Percentiles rank a stretch among this genome's conserved stretches.
Conservation (phyloP, 2,888 invertebrate species). For the Nematopogon swammerdamellus region DNA sequence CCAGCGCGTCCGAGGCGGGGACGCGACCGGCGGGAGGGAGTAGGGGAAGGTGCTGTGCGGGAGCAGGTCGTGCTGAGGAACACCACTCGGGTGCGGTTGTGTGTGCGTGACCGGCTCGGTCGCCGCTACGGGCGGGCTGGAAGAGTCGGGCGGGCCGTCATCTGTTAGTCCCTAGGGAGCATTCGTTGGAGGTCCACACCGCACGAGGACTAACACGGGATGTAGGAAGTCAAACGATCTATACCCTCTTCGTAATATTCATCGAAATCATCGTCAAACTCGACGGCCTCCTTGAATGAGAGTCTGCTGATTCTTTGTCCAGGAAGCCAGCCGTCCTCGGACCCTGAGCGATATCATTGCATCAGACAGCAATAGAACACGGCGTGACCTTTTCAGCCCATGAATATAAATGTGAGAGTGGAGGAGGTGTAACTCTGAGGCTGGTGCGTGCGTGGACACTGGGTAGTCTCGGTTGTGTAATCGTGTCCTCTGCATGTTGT, state of each 20-base stretch:
- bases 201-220: not conserved
- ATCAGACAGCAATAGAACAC: too few relatives aligned
- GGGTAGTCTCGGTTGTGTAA: too few relatives aligned
- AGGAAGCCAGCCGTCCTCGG: constrained; percentile 50
- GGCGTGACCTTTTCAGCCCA: too few relatives aligned
- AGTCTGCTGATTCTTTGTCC: constrained; percentile 53
- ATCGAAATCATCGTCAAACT: constrained; percentile 52
- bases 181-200: not conserved
- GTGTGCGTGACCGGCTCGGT: not conserved
- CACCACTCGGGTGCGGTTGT: constrained; percentile 1
- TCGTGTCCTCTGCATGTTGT: too few relatives aligned
- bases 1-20: not conserved
- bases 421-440: too few relatives aligned
- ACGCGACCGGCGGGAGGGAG: constrained; percentile 10
- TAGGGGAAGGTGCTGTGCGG: constrained; percentile 10
- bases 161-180: not conserved
- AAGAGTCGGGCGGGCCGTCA: too few relatives aligned
- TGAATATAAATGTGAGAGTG: too few relatives aligned
- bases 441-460: too few relatives aligned
- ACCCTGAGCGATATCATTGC: constrained; percentile 22
- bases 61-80: constrained; percentile 7
- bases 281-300: constrained; percentile 47
- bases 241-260: constrained; percentile 48
- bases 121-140: too few relatives aligned
- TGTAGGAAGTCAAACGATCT: constrained; percentile 11